Base-by-base conservation (phyloP, 2,797 vertebrate genomes). In the Siniperca undulata region DNA sequence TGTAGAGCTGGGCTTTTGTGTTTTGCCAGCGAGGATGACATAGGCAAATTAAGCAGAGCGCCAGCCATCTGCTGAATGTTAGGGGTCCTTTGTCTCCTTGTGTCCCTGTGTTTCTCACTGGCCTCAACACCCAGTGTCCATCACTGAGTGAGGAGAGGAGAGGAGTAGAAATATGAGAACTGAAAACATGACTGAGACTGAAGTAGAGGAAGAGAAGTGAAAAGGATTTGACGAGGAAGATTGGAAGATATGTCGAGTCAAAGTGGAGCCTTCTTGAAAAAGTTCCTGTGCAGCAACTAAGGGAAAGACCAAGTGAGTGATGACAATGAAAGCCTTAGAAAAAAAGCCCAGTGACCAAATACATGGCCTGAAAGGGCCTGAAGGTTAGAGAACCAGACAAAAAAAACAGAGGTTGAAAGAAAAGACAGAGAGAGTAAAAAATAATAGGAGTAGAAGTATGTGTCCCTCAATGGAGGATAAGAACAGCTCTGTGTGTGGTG, bases 1-100 rank as follows among this genome's bases (percentile, higher is more conserved):
- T 68, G 14, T 75, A 40, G 64, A 1, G 24, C 74, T 2, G 44
- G 78, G 50, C 81, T 86, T 94, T 94, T 93, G 88, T 92, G 88
- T 92, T 89, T 78, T 77, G 84, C 77, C 85, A 87, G 59, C 5
- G 46, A 83, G 68, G 88, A 78, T 84, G 81, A 91, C 88, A 83
- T 60, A 78, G 89, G 88, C 88, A 91, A 94, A 94, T 93, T 89
- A 88, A 84, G 78, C 71, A 0, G 89, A 77, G 86, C 86, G 85
- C 73, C 80, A 59, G 77, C 93, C 92, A 94, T 93, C 94, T 93
- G 93, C 81, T 89, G 73, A 88, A 88, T 88, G 89, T 86, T 81
- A 72, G 77, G 79, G 55, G 62, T 77, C 77, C 85, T 92, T 94
- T 93, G 89, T 94, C 77, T 89, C 48, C 42, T 62, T 62, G 67